Percentiles rank a stretch among this genome's conserved stretches.
These are phyloP conservation scores for Heterodera schachtii DNA, from an alignment of 1,140 invertebrate species.

Conservation along the genomic window DNA sequence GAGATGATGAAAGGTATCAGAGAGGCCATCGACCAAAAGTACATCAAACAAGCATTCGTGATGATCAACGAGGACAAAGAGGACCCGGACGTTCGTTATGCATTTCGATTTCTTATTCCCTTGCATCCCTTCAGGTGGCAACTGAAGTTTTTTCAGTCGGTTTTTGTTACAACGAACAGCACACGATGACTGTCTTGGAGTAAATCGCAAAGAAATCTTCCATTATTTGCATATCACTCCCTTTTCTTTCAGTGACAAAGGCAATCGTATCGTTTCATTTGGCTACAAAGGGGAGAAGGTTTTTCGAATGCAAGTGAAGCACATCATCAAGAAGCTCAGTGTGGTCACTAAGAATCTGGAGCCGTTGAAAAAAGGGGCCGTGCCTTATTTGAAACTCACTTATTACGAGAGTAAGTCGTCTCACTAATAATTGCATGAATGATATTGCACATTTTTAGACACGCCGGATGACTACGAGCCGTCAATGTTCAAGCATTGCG, in stretches of 20 bases:
- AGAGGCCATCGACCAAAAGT: slow-evolving; percentile 43
- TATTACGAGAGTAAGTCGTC: slow-evolving; percentile 31
- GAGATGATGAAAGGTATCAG: slow-evolving; percentile 38
- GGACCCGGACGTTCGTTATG: slow-evolving; percentile 17
- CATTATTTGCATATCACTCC: not conserved
- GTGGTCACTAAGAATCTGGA: slow-evolving; percentile 5
- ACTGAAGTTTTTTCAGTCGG: slow-evolving; percentile 29
- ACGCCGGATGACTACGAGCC: slow-evolving; percentile 34
- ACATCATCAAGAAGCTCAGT: slow-evolving; percentile 30
- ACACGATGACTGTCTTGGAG: slow-evolving; percentile 18
- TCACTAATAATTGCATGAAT: not conserved
- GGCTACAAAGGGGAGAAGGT: slow-evolving; percentile 29
- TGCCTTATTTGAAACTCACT: slow-evolving; percentile 30
- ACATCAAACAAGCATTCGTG: slow-evolving; percentile 24
- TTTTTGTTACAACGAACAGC: slow-evolving; percentile 20
- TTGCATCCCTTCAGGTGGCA: slow-evolving; percentile 21
- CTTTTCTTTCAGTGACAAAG: slow-evolving; percentile 30
- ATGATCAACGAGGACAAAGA: slow-evolving; percentile 31
- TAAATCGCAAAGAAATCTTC: not conserved
- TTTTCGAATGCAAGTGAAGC: slow-evolving; percentile 29
- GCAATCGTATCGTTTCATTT: slow-evolving; percentile 25
- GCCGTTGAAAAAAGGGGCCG: not conserved
- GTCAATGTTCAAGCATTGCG: slow-evolving; percentile 1
- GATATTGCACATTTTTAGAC: slow-evolving; percentile 16
- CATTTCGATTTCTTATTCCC: slow-evolving; percentile 6